Conservation (phyloP, 2,797 vertebrate species). For the Chloroceryle amazona region DNA sequence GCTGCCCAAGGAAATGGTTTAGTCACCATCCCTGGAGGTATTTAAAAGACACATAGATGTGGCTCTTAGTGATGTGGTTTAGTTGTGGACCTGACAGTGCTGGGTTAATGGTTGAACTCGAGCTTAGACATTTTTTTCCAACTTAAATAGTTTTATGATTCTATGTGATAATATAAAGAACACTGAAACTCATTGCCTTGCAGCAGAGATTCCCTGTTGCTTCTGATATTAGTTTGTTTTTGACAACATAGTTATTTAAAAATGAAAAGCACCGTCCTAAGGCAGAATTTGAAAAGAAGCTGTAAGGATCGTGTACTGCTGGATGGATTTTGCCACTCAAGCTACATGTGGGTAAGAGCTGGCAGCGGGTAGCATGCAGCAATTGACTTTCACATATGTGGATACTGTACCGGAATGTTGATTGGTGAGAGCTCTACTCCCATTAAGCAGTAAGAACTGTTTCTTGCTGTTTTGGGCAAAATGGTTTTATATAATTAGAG, state of each 20-base stretch:
- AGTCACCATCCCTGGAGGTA: neutral
- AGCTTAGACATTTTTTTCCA: too few relatives aligned
- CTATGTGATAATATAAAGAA: neutral
- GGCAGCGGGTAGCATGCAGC: conserved; percentile 33
- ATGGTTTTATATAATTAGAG: conserved; percentile 66
- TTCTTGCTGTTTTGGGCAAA: conserved; percentile 68
- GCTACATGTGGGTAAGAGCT: conserved; percentile 43
- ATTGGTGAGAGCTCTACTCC: conserved; percentile 52
- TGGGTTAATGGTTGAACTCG: neutral
- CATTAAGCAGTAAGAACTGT: conserved; percentile 72
- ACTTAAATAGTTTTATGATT: neutral
- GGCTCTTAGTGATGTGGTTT: neutral
- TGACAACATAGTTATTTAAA: conserved; percentile 19
- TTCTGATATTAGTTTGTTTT: conserved; percentile 37
- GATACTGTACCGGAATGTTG: conserved; percentile 37
- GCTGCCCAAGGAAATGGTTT: neutral
- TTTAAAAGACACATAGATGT: neutral
- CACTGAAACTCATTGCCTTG: neutral
- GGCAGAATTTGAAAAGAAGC: conserved; percentile 33
- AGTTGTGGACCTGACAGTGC: neutral
- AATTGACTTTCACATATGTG: conserved; percentile 66
- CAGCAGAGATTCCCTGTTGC: neutral
- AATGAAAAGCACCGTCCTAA: conserved; percentile 18
- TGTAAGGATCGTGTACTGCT: neutral
- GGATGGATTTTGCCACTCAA: conserved; percentile 5